These are phyloP conservation scores for Thera obeliscata DNA, from an alignment of 2,888 invertebrate species.

Conservation along the genomic window DNA sequence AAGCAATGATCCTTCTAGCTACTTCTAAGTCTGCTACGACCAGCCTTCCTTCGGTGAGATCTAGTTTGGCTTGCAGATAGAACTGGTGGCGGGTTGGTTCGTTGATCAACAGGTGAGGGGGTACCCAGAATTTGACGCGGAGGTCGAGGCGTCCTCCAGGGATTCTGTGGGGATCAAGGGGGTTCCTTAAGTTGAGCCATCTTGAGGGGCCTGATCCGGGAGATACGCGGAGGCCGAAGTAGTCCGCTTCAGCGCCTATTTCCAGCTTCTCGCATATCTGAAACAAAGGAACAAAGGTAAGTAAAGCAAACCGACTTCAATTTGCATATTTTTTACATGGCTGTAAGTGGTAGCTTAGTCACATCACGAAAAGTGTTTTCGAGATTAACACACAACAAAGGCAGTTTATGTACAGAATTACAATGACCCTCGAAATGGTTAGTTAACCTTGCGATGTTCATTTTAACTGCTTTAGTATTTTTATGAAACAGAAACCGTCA, in stretches of 20 bases:
- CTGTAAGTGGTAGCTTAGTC: background rate
- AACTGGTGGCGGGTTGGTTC: slow-evolving; percentile 94
- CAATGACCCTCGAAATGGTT: background rate
- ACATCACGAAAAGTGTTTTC: no score
- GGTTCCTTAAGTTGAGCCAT: slow-evolving; percentile 95
- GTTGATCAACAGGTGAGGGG: slow-evolving; percentile 93
- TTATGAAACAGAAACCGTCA: background rate
- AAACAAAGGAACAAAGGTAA: slow-evolving; percentile 48
- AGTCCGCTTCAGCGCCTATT: slow-evolving; percentile 93
- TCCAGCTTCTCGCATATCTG: slow-evolving; percentile 94
- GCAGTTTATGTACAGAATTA: background rate
- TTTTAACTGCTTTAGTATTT: background rate
- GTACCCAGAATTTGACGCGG: slow-evolving; percentile 96
- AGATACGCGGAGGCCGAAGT: slow-evolving; percentile 91
- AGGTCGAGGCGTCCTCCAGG: slow-evolving; percentile 88
- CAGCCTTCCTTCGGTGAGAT: slow-evolving; percentile 89
- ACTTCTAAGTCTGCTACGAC: slow-evolving; percentile 88
- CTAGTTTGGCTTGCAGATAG: slow-evolving; percentile 92
- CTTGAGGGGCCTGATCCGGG: slow-evolving; percentile 88
- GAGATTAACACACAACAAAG: background rate
- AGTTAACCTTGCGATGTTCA: background rate
- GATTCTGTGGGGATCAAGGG: slow-evolving; percentile 89
- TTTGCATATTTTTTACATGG: background rate
- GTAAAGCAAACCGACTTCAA: background rate
- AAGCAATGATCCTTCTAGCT: slow-evolving; percentile 89